Base-by-base conservation (phyloP, 2,113 vertebrate genomes). In the Saccopteryx bilineata region DNA sequence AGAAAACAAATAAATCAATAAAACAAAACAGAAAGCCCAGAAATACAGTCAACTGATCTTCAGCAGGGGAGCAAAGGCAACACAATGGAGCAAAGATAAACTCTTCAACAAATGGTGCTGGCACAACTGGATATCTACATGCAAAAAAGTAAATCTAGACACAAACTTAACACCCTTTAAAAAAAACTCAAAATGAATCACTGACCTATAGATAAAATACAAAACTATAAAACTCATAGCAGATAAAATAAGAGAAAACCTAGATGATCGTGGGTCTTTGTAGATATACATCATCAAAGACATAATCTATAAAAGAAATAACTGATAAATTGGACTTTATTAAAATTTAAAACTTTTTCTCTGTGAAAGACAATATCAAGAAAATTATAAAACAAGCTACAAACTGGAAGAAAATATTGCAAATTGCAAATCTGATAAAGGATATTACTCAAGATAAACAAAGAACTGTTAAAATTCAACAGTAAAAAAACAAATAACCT, bases 151-250 rank as follows among this genome's bases (percentile, higher is more conserved):
- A 48, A 90, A 91, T 79, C 65, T 63, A 71, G 72, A 61, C 19
- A 63, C 24, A 90, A 11, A 54, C 61, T 15, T 94, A 23, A 89
- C 9, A 83, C 4, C 11, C 13, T 50, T 72, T n/a, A 63, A 71
- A 79, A 90, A 86, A n/a, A 72, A 80, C 19, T 79, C 18, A 72
- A 86, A 85, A 61, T 63, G n/a, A 48, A n/a, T 72, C n/a, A 74
- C 65, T 86, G 21, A 74, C 33, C 26, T 74, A 80, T 13, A 48
- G 24, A 23, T n/a, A 93, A 87, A 71, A 54, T 54, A 4, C 56
- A 87, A 80, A 93, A 63, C 17, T 24, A 80, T 48, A 65, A 80
- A 90, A 28, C 31, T 81, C 21, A 81, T 39, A 23, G 31, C 79
- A 81, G 31, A 61, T 87, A 60, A 87, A 66, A 61, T 33, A 60